These are phyloP conservation scores for Drosophila gunungcola DNA, from an alignment of 1,140 invertebrate species.

Conservation along the genomic window DNA sequence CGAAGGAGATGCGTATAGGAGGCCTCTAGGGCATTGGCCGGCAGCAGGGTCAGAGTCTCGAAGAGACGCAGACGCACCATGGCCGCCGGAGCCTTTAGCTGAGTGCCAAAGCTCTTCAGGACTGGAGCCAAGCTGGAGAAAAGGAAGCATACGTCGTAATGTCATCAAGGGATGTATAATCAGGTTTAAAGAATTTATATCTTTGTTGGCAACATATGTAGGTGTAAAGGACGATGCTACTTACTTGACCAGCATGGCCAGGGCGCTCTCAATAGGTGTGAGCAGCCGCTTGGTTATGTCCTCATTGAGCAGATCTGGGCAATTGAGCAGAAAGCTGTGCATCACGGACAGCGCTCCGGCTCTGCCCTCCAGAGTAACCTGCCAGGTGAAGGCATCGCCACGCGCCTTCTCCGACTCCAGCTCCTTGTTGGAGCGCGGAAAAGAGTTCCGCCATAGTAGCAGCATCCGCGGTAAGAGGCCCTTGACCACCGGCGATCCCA, in stretches of 20 bases:
- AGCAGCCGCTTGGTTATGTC: slow-evolving; percentile 95
- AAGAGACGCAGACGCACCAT: slow-evolving; percentile 96
- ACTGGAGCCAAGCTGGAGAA: slow-evolving; percentile 90
- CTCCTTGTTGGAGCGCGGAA: slow-evolving; percentile 97
- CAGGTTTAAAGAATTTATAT: too few species aligned
- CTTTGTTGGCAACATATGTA: too few species aligned
- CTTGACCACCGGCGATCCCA: slow-evolving; percentile 96
- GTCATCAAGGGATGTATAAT: too few species aligned
- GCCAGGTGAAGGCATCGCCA: slow-evolving; percentile 99
- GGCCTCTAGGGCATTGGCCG: slow-evolving; percentile 93
- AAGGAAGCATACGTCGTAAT: neutral
- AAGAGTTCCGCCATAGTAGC: slow-evolving; percentile 98
- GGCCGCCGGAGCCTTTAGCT: slow-evolving; percentile 96
- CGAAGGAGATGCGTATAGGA: slow-evolving; percentile 94
- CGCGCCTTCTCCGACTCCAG: slow-evolving; percentile 98
- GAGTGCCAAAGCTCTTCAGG: slow-evolving; percentile 96
- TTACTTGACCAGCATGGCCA: slow-evolving; percentile 97
- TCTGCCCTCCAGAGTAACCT: slow-evolving; percentile 97
- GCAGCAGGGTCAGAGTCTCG: slow-evolving; percentile 94
- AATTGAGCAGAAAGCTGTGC: slow-evolving; percentile 96
- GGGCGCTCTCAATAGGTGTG: slow-evolving; percentile 96
- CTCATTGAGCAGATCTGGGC: slow-evolving; percentile 95
- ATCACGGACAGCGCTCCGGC: slow-evolving; percentile 98
- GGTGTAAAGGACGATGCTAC: slow-evolving; percentile 51
- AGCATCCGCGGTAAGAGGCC: slow-evolving; percentile 96